Conservation (phyloP, 2,888 invertebrate species). For the Eulithis prunata region DNA sequence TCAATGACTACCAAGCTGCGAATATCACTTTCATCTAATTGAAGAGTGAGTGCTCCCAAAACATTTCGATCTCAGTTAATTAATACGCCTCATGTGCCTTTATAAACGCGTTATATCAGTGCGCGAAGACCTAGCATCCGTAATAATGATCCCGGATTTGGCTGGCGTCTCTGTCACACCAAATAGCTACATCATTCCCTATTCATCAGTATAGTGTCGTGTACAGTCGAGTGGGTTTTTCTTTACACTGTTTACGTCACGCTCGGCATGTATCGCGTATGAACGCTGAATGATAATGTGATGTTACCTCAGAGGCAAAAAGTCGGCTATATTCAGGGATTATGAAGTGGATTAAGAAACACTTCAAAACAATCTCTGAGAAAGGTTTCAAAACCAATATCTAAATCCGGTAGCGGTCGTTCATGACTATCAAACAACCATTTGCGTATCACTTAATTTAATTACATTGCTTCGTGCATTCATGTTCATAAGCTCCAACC, state of each 20-base stretch:
- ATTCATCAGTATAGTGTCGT: slow-evolving; percentile 29
- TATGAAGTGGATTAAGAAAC: not conserved
- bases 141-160: slow-evolving; percentile 14
- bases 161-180: slow-evolving; percentile 24
- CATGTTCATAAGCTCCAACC: too few relatives aligned
- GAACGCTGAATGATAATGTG: slow-evolving; percentile 43
- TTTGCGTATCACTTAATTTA: not conserved
- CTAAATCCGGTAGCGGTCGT: not conserved
- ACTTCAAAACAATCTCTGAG: not conserved
- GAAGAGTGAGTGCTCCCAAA: not conserved
- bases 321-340: not conserved
- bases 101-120: not conserved
- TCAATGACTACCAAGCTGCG: not conserved
- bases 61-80: not conserved
- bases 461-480: not conserved
- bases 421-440: not conserved
- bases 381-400: not conserved
- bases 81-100: not conserved
- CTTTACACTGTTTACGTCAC: slow-evolving; percentile 54
- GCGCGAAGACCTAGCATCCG: not conserved
- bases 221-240: slow-evolving; percentile 62
- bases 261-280: slow-evolving; percentile 39
- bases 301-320: slow-evolving; percentile 12
- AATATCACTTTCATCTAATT: not conserved
- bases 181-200: slow-evolving; percentile 12